Evolutionary conservation across 2,113 vertebrate species (phyloP), one percentile per base, ranked within the genome.

Genomic region (Eolophus roseicapilla): DNA sequence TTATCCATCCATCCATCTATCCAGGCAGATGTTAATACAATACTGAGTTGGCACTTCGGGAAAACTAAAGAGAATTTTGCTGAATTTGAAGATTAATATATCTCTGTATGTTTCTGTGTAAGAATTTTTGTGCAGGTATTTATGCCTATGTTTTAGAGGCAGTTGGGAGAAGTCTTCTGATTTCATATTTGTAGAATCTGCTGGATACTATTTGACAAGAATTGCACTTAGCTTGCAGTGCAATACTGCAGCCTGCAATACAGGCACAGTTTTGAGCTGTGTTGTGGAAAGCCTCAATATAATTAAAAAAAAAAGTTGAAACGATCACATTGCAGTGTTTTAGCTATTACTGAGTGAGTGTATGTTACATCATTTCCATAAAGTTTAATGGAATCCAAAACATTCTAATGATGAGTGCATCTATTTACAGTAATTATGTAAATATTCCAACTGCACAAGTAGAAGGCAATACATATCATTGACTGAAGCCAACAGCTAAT

Each of bases 381-480:
- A 90, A 92, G 57, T 96, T 92, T 95, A 78, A 90, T 83, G 68
- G 86, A 89, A 97, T 67, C 35, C 49, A 94, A 95, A 76, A 91
- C 91, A 96, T 28, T 65, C 17, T 91, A 92, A 93, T 95, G 63
- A 80, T 92, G 75, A 91, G 62, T 96, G 31, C 59, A 85, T 89
- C 95, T 96, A 86, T 95, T 97, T 97, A 95, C 35, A 86, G 92
- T 96, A 96, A 97, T 96, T 95, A 95, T 14, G 62, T 88, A 95
- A 97, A 94, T 96, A 78, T 18, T 93, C 35, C 93, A 94, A 94
- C 96, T 80, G 88, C 52, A 88, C 59, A 95, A 96, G 93, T 68
- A 96, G 80, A 88, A 89, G 84, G 73, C 70, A 94, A 91, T 70
- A 53, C 20, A 86, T 81, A 70, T 73, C 70, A 57, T 28, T 85